phyloP scores from a whole-genome alignment of 2,888 invertebrate species.

The Eudasyphora cyanicolor region DNA sequence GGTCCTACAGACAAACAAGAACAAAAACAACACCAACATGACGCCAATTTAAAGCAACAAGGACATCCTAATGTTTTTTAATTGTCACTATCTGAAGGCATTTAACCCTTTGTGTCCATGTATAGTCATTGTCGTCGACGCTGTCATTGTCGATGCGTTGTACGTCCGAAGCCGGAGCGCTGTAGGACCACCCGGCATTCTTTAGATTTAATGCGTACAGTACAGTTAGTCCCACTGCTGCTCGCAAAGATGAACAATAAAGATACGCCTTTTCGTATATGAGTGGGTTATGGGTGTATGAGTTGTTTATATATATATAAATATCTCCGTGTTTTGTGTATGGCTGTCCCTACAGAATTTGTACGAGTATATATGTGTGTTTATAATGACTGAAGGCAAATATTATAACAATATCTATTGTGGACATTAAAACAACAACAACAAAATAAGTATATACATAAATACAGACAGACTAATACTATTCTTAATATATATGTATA shows the following conservation, averaged over 20 bases:
- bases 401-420: constrained; percentile 33
- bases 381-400: constrained; percentile 21
- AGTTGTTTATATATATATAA: background rate
- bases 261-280: background rate
- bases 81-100: constrained; percentile 62
- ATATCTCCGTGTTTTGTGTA: background rate
- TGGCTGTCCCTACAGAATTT: constrained; percentile 5
- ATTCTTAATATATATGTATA: background rate
- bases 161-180: background rate
- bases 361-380: background rate
- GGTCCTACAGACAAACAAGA: constrained; percentile 36
- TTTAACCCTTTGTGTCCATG: constrained; percentile 53
- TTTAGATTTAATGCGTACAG: background rate
- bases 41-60: constrained; percentile 60
- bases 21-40: constrained; percentile 46
- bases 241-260: constrained; percentile 22
- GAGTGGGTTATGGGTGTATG: background rate
- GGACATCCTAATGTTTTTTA: constrained; percentile 58
- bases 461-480: background rate
- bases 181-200: constrained; percentile 13
- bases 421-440: constrained; percentile 30
- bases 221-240: background rate
- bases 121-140: background rate
- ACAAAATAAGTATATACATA: constrained; percentile 18
- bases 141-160: too few relatives aligned